Evolutionary conservation across 1,140 invertebrate genomes (phyloP).

Genomic region (Tigriopus japonicus): DNA sequence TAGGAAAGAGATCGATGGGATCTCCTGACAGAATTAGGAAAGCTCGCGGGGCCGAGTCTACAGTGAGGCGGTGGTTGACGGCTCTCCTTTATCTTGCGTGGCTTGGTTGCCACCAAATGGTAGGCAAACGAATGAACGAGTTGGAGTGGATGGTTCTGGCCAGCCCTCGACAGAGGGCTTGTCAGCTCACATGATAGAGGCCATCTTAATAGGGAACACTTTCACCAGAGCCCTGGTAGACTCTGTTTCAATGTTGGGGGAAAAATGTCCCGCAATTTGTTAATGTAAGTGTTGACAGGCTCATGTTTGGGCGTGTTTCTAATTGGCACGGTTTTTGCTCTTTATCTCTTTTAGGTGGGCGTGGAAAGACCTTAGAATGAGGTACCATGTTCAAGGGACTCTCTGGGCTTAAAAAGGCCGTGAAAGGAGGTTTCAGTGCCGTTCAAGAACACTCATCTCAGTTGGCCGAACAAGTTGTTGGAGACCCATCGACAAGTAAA

Average conservation of each 20-base stretch:
- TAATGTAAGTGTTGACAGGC: neutral
- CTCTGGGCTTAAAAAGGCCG: conserved; percentile 11
- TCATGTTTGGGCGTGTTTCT: neutral
- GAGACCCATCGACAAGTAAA: neutral
- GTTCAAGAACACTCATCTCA: conserved; percentile 8
- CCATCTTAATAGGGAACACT: conserved; percentile 8
- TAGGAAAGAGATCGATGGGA: too few species aligned
- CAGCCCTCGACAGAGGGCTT: neutral
- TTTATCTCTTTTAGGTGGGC: neutral
- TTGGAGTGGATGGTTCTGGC: too few species aligned
- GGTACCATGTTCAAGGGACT: conserved; percentile 15
- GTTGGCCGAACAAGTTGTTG: neutral
- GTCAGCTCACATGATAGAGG: conserved; percentile 5
- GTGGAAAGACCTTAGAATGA: conserved; percentile 1
- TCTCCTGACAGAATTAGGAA: too few species aligned
- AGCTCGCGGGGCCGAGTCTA: too few species aligned
- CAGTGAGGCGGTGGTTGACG: too few species aligned
- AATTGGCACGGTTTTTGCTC: neutral
- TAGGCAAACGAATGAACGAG: too few species aligned
- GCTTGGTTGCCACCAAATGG: too few species aligned
- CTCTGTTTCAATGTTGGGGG: neutral
- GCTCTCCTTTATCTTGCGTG: too few species aligned
- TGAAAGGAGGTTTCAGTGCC: conserved; percentile 13
- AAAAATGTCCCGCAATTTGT: neutral
- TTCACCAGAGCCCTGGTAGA: neutral